Base-by-base conservation (phyloP, 2,888 invertebrate genomes). In the Corythucha ciliata region DNA sequence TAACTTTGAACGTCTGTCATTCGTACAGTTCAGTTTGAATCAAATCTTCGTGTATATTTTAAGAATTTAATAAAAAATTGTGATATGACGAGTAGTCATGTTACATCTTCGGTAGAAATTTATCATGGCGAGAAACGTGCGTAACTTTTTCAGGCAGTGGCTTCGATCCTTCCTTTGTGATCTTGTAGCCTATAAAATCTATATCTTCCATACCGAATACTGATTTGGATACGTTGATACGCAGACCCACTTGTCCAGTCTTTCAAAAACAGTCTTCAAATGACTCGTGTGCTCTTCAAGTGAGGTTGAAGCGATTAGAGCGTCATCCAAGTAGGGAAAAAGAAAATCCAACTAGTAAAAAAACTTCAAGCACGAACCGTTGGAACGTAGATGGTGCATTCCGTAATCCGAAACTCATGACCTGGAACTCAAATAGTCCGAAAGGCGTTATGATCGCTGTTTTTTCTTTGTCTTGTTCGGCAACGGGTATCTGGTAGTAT, bases 21-120 rank as follows among this genome's bases (percentile, higher is more conserved):
- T n/a, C n/a, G n/a, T n/a, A n/a, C n/a, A n/a, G n/a, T n/a, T n/a
- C n/a, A n/a, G n/a, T n/a, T n/a, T n/a, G n/a, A n/a, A n/a, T n/a
- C n/a, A n/a, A n/a, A n/a, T n/a, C n/a, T n/a, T n/a, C n/a, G n/a
- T n/a, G n/a, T n/a, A n/a, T n/a, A n/a, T n/a, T n/a, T n/a, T n/a
- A n/a, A n/a, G n/a, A n/a, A n/a, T n/a, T n/a, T n/a, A n/a, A n/a
- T n/a, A n/a, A n/a, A n/a, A n/a, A n/a, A n/a, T n/a, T n/a, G n/a
- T n/a, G n/a, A n/a, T n/a, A n/a, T n/a, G n/a, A n/a, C n/a, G n/a
- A n/a, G n/a, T n/a, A n/a, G n/a, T n/a, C n/a, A n/a, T n/a, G n/a
- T n/a, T n/a, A n/a, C n/a, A n/a, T n/a, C 63, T 48, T 3, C 68
- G 50, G 29, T 66, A 67, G 57, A 65, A 66, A 53, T 66, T 68